These are phyloP conservation scores for Tachyglossus aculeatus DNA, from an alignment of 2,797 vertebrate species.

Conservation along the genomic window DNA sequence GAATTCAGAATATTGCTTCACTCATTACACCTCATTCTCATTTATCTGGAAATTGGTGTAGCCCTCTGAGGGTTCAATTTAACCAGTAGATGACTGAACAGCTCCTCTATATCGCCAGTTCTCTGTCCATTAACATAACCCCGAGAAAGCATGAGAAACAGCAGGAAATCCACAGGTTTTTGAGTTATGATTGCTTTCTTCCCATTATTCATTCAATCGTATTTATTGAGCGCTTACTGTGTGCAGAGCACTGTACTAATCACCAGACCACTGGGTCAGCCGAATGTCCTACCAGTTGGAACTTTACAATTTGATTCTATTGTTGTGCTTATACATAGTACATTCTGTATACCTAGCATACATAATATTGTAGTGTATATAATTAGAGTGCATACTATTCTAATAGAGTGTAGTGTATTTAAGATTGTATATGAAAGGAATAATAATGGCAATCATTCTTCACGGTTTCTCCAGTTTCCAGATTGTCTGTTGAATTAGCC, in stretches of 20 bases:
- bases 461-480: no score
- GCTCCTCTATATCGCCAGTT: slow-evolving; percentile 18
- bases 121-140: slow-evolving; percentile 10
- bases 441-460: no score
- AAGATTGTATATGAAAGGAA: no score
- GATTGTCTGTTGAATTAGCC: no score
- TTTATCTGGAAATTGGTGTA: slow-evolving; percentile 48
- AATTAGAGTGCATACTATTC: no score
- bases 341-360: no score
- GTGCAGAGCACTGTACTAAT: no score
- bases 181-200: neutral
- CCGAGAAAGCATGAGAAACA: neutral
- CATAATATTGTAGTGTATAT: no score
- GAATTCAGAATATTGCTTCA: slow-evolving; percentile 47
- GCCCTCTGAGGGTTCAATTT: slow-evolving; percentile 2
- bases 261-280: neutral
- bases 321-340: no score
- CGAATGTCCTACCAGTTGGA: neutral
- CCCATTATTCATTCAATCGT: no score
- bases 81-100: slow-evolving; percentile 19
- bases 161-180: neutral
- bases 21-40: slow-evolving; percentile 42
- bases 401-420: no score
- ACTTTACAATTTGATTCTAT: neutral
- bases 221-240: no score